Evolutionary conservation across 2,113 vertebrate species (phyloP), one percentile per base, ranked within the genome.

Genomic region (Oryzias curvinotus): DNA sequence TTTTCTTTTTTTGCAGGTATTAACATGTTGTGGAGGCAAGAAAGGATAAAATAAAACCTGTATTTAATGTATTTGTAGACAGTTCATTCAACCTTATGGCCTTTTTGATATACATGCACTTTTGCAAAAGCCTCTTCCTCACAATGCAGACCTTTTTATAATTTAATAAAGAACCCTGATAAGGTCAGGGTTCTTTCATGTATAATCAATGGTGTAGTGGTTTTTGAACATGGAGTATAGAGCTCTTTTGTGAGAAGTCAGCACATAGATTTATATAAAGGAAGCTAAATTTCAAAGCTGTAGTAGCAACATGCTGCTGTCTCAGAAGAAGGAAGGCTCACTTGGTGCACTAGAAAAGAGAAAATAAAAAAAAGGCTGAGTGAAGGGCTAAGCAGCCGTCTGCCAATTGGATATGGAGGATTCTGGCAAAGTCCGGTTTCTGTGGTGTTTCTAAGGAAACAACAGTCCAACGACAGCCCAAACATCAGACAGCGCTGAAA

Each of bases 91-190:
- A 86, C 78, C 74, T 64, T 65, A 87, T 87, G 84, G 85, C 87
- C 87, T 89, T 90, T 90, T 90, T 87, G 61, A 85, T 81, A 81
- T 75, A 75, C 26, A 52, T 78, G 89, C 86, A 90, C 84, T 90
- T 90, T 89, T 82, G 66, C 65, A 62, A 65, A 83, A 70, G 62
- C 81, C 75, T 16, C 70, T 65, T 68, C 69, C 47, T 50, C 74
- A 80, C 81, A 88, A 83, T 80, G 79, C 70, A 77, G 69, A 65
- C 63, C 70, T 76, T 71, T 81, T 71, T 65, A 85, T 75, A 72
- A 52, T 54, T 1, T 68, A 53, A 75, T 55, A 70, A 54, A 70
- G 65, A 64, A 70, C 30, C 57, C 69, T 71, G 81, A 4, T 64
- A 45, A 77, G 71, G 81, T 72, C 44, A 74, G 74, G 73, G 49